A percentile compares a stretch with the other conserved stretches of the same genome.
These are phyloP conservation scores for Hedya salicella DNA, from an alignment of 2,888 invertebrate genomes.

Conservation along the genomic window DNA sequence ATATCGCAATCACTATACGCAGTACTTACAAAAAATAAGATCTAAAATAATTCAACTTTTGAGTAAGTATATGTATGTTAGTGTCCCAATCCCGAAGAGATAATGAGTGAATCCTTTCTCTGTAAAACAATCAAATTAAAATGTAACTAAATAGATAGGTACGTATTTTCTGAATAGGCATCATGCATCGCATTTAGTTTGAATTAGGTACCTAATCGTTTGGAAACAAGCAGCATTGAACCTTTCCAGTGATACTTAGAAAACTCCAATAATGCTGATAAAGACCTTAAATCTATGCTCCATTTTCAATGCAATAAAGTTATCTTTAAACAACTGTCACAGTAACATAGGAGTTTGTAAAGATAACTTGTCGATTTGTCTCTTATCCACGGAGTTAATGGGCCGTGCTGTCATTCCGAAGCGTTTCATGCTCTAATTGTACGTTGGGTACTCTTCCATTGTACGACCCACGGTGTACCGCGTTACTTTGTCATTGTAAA, in stretches of 20 bases:
- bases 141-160: not conserved
- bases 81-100: too few species aligned
- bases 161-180: conserved; percentile 1
- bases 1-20: too few species aligned
- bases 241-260: not conserved
- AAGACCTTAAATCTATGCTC: not conserved
- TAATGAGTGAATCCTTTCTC: too few species aligned
- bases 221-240: conserved; percentile 4
- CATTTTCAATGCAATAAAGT: not conserved
- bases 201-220: not conserved
- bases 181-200: not conserved
- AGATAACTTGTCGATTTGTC: conserved; percentile 51
- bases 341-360: not conserved
- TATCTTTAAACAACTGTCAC: not conserved
- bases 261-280: too few species aligned
- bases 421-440: conserved; percentile 69
- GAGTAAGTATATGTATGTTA: too few species aligned
- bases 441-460: conserved; percentile 52
- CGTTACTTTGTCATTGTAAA: conserved; percentile 4
- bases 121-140: not conserved
- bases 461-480: conserved; percentile 22
- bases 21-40: too few species aligned
- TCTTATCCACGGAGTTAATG: conserved; percentile 66
- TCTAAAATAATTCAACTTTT: too few species aligned
- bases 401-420: conserved; percentile 65